Base-by-base conservation (phyloP, 2,113 vertebrate genomes). In the Chaetura pelagica region DNA sequence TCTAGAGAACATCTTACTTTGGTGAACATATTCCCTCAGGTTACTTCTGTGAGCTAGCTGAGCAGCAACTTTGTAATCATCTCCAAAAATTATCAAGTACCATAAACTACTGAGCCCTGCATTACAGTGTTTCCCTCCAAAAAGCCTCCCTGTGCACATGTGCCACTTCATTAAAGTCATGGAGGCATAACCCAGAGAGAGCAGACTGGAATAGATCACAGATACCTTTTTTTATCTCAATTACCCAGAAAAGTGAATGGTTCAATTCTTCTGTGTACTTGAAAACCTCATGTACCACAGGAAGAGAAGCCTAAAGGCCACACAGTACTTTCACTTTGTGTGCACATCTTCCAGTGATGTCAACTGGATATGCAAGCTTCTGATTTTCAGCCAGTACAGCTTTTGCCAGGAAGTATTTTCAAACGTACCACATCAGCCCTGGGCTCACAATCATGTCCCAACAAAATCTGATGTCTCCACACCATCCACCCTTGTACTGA, bases 291-390 rank as follows among this genome's bases (percentile, higher is more conserved):
- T 0, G 40, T 34, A 91, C 81, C 93, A 76, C 84, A 96, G 77
- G 49, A 96, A 55, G 44, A 94, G 77, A 93, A 91, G 77, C 40
- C 67, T 64, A 78, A 90, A 95, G 62, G 93, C 81, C 77, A 94
- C n/a, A 68, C 3, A 62, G 10, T 21, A 86, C 93, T 94, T 82
- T 91, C 91, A 93, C 17, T 87, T 78, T 26, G 26, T 30, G n/a
- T 79, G 49, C 54, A 54, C 23, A 87, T 87, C 83, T 91, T 93
- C 91, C 91, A 94, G n/a, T 93, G 84, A 93, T 84, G 90, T 94
- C 91, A 95, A 3, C 34, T 72, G 64, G 49, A 76, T 38, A 38
- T 57, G 51, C 2, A 1, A 90, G 54, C 40, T 91, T 32, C 64
- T 75, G 62, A 72, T 66, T 81, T 17, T 87, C 77, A 72, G 52